phyloP scores from a whole-genome alignment of 2,797 vertebrate genomes.

The Ambastaia sidthimunki region DNA sequence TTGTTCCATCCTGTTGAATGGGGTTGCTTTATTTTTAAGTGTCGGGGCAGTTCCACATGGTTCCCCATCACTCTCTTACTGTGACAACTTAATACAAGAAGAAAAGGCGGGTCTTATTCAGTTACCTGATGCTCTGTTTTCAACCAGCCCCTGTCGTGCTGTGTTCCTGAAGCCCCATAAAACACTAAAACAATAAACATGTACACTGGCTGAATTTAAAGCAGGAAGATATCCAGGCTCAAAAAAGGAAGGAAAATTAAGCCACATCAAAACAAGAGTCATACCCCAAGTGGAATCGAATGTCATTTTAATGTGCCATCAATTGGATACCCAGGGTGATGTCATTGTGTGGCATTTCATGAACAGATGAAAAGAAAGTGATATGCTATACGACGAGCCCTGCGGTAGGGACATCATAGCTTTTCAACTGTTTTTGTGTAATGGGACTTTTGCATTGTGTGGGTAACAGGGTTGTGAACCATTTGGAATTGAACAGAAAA shows the following conservation, averaged over 20 bases:
- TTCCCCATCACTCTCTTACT: conserved; percentile 11
- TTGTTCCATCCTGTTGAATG: conserved; percentile 43
- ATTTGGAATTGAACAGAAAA: background rate
- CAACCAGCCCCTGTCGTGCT: conserved; percentile 12
- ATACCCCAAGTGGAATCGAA: conserved; percentile 26
- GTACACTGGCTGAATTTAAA: background rate
- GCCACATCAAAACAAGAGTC: background rate
- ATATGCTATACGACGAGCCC: conserved; percentile 28
- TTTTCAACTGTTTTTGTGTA: background rate
- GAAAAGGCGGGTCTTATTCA: conserved; percentile 36
- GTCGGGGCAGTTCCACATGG: conserved; percentile 32
- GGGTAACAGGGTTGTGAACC: background rate
- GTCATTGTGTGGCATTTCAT: conserved; percentile 17
- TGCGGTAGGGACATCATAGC: background rate
- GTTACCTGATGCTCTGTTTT: conserved; percentile 47
- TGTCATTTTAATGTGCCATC: conserved; percentile 44
- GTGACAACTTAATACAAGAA: conserved; percentile 31
- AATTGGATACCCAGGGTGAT: conserved; percentile 10
- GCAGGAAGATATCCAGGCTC: background rate
- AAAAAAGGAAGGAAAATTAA: background rate
- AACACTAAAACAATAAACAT: conserved; percentile 9
- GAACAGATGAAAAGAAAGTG: conserved; percentile 23
- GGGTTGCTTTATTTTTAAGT: conserved; percentile 42
- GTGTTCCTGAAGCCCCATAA: conserved; percentile 1
- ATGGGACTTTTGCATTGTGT: background rate